phyloP scores from a whole-genome alignment of 2,113 vertebrate species.

The Neodon shergylaensis region DNA sequence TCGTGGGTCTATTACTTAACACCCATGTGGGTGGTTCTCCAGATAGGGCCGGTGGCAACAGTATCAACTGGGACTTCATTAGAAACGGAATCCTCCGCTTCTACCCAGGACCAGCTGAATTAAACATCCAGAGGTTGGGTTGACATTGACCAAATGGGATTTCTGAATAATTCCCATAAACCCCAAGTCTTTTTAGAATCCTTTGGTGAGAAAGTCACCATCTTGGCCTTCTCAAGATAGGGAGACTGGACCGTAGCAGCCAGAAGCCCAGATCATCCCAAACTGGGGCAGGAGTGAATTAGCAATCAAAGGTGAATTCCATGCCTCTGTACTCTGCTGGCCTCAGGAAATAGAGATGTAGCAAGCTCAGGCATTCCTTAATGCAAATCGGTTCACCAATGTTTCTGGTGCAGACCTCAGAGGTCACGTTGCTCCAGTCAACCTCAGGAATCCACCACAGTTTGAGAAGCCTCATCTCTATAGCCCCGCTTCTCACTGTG shows the following conservation, averaged over 20 bases:
- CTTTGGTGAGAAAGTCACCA: not conserved
- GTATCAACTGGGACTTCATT: not conserved
- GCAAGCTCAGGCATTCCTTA: not conserved
- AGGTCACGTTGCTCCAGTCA: not conserved
- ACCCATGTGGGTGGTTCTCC: not conserved
- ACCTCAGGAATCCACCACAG: not conserved
- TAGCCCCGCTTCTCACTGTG: not conserved
- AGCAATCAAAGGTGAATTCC: not conserved
- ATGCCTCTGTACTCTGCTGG: not conserved
- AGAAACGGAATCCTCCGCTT: not conserved
- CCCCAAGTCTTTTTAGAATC: not conserved
- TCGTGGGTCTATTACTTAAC: not conserved
- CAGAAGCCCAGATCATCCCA: not conserved
- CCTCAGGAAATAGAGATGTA: not conserved
- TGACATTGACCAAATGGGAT: not conserved
- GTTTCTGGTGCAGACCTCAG: not conserved
- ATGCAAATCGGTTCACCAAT: not conserved
- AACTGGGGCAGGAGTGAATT: no score
- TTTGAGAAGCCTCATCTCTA: not conserved
- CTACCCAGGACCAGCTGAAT: not conserved
- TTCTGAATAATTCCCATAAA: no score
- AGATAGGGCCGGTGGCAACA: not conserved
- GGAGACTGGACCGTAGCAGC: not conserved
- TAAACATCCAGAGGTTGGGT: not conserved
- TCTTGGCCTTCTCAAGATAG: not conserved